Evolutionary conservation across 2,113 vertebrate species (phyloP), one percentile per base, ranked within the genome.

Genomic region (Promerops cafer): DNA sequence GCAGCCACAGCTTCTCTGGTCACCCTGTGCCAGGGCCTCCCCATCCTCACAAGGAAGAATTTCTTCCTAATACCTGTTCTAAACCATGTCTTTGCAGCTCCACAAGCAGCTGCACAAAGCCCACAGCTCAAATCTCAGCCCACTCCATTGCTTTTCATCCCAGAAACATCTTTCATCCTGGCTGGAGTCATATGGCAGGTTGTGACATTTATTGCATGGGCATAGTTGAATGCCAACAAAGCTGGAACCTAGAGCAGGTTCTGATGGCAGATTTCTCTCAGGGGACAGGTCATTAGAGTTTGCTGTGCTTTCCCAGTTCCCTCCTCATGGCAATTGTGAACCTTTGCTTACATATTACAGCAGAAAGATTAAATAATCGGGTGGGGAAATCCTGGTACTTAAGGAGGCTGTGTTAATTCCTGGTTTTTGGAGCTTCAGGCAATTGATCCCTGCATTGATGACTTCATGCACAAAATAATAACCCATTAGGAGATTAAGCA

Each of bases 301-400:
- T 63, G 22, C 24, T 40, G 49, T 52, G 28, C 27, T 63, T 60
- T 47, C 23, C 49, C 77, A 77, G 40, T 6, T 40, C 47, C 64
- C 45, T 54, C 11, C 52, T 68, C 4, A 4, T 0, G 0, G 39
- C 35, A 31, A 10, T 4, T 74, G 35, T 3, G 5, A 66, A 40
- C 24, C 22, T 52, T 5, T 16, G 21, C 39, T 52, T 9, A 3
- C 65, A 59, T 16, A 24, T 44, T 47, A 26, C 26, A 56, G 44
- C 28, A 65, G 26, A 45, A 72, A 52, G 26, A 39, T 52, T 21
- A 44, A 44, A 37, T 57, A 21, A 28, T 17, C 37, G 61, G 19
- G 47, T 56, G 57, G 77, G 57, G 50, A 84, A 75, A 50, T 75
- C 44, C 44, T 76, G 26, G 31, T 87, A 9, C 45, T 82, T 49